A percentile compares a stretch with the other conserved stretches of the same genome.
These are phyloP conservation scores for Amyelois transitella DNA, from an alignment of 1,140 invertebrate species.

Conservation along the genomic window DNA sequence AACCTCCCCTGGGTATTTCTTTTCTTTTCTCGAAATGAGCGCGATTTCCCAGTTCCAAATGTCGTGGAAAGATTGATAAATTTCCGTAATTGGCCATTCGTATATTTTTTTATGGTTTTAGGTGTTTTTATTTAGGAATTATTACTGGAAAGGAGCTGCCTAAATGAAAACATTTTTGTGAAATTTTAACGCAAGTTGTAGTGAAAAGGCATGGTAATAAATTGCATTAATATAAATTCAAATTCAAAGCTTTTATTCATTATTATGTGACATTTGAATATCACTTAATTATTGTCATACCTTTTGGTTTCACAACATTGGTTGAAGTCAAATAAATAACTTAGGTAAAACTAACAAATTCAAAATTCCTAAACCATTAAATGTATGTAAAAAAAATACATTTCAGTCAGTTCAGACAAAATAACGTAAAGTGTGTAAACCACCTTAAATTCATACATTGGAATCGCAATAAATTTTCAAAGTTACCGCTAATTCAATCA, in stretches of 20 bases:
- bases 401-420: too few species aligned
- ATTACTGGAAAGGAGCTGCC: not conserved
- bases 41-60: constrained; percentile 15
- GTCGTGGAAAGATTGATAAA: constrained; percentile 33
- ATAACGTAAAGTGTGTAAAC: too few species aligned
- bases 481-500: constrained; percentile 64
- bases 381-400: too few species aligned
- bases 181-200: constrained; percentile 27
- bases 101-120: constrained; percentile 4
- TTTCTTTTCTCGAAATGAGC: constrained; percentile 11
- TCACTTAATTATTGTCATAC: too few species aligned
- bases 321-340: too few species aligned
- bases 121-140: not conserved
- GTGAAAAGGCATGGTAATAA: not conserved
- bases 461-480: not conserved
- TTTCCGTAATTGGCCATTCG: constrained; percentile 28
- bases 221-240: too few species aligned
- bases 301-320: too few species aligned
- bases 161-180: constrained; percentile 1
- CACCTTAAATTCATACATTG: too few species aligned
- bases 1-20: constrained; percentile 15
- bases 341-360: too few species aligned
- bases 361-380: too few species aligned
- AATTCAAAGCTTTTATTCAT: too few species aligned
- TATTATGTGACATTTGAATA: too few species aligned